phyloP scores from a whole-genome alignment of 2,113 vertebrate species.

The Zootoca vivipara region DNA sequence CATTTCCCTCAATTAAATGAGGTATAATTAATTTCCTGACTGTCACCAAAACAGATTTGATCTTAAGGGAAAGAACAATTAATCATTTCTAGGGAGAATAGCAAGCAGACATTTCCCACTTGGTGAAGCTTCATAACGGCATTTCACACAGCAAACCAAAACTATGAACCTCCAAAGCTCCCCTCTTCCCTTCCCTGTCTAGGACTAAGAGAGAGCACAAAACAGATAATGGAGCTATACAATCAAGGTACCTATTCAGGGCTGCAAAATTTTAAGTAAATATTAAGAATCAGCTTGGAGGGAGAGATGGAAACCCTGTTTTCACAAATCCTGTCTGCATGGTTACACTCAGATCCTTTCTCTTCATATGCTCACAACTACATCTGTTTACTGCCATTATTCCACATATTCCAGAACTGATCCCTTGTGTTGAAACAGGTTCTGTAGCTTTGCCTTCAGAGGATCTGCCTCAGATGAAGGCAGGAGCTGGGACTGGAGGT shows the following conservation, averaged over 20 bases:
- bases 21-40: constrained; percentile 45
- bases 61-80: constrained; percentile 13
- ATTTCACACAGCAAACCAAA: not conserved
- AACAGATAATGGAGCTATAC: not conserved
- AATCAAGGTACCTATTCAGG: not conserved
- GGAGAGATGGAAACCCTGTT: not conserved
- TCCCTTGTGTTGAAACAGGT: not conserved
- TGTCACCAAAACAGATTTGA: constrained; percentile 32
- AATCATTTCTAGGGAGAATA: constrained; percentile 11
- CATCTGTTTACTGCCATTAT: not conserved
- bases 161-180: not conserved
- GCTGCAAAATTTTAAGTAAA: not conserved
- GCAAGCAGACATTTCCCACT: not conserved
- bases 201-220: not conserved
- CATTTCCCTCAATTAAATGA: constrained; percentile 41
- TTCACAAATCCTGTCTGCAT: not conserved
- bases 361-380: not conserved
- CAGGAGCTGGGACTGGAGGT: not conserved
- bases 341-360: not conserved
- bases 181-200: not conserved
- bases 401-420: not conserved
- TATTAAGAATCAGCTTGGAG: not conserved
- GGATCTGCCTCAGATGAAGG: not conserved
- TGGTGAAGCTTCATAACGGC: constrained; percentile 19
- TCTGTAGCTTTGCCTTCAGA: not conserved